Percentiles rank a stretch among this genome's conserved stretches.
These are phyloP conservation scores for Phoeniculus purpureus DNA, from an alignment of 2,797 vertebrate genomes.

Conservation along the genomic window DNA sequence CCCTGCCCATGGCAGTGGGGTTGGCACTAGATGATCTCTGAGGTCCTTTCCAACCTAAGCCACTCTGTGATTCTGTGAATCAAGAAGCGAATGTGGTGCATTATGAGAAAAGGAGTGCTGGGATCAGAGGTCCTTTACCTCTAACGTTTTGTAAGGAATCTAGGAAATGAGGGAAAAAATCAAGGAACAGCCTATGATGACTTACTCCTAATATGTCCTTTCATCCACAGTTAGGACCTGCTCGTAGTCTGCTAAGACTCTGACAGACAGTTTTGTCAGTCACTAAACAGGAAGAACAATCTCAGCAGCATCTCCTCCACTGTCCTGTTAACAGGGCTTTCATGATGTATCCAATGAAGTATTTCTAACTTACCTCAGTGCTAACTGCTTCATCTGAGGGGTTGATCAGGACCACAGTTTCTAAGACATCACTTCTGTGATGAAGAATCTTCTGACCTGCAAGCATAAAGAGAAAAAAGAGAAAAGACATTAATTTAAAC, in stretches of 20 bases:
- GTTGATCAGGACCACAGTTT: conserved; percentile 97
- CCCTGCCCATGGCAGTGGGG: too few relatives aligned
- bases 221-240: background rate
- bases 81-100: background rate
- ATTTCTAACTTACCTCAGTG: conserved; percentile 85
- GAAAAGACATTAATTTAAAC: background rate
- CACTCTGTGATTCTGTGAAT: background rate
- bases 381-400: conserved; percentile 97
- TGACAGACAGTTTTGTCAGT: background rate
- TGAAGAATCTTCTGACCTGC: conserved; percentile 98
- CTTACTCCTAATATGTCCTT: background rate
- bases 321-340: background rate
- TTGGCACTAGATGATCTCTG: too few relatives aligned
- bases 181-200: background rate
- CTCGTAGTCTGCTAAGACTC: background rate
- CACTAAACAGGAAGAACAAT: background rate
- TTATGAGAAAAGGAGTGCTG: background rate
- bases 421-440: conserved; percentile 94
- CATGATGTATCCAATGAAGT: background rate
- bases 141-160: background rate
- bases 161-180: background rate
- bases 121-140: background rate
- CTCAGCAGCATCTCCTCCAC: background rate
- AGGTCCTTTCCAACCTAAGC: too few relatives aligned
- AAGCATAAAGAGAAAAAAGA: conserved; percentile 43